A percentile compares a stretch with the other conserved stretches of the same genome.
These are phyloP conservation scores for Buceros bicornis DNA, from an alignment of 2,797 vertebrate species.

Conservation along the genomic window DNA sequence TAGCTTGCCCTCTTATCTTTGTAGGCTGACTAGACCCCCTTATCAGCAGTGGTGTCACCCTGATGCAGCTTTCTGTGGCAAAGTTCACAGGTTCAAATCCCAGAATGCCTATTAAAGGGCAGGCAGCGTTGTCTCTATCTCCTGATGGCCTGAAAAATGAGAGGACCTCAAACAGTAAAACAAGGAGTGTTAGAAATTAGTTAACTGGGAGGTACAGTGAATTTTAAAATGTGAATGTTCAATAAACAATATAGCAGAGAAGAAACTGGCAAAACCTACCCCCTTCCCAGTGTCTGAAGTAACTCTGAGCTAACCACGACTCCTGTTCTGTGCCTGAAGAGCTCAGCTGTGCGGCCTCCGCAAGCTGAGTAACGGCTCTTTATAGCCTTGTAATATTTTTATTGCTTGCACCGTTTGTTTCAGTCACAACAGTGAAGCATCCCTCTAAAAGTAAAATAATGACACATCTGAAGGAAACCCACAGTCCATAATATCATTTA, in stretches of 20 bases:
- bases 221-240: neutral
- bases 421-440: neutral
- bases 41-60: accelerated
- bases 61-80: neutral
- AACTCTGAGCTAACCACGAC: neutral
- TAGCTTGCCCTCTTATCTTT: neutral
- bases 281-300: neutral
- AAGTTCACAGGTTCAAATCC: neutral
- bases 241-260: neutral
- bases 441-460: constrained; percentile 40
- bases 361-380: neutral
- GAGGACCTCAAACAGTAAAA: neutral
- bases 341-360: neutral
- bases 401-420: constrained; percentile 32
- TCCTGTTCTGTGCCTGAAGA: neutral
- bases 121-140: neutral
- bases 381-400: constrained; percentile 12
- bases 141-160: neutral
- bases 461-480: constrained; percentile 9
- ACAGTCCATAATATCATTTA: constrained; percentile 3
- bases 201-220: neutral
- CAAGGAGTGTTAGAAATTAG: neutral
- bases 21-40: neutral
- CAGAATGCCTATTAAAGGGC: neutral
- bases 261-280: neutral